These are phyloP conservation scores for Trigoniulus corallinus DNA, from an alignment of 1,140 invertebrate genomes.

Conservation along the genomic window DNA sequence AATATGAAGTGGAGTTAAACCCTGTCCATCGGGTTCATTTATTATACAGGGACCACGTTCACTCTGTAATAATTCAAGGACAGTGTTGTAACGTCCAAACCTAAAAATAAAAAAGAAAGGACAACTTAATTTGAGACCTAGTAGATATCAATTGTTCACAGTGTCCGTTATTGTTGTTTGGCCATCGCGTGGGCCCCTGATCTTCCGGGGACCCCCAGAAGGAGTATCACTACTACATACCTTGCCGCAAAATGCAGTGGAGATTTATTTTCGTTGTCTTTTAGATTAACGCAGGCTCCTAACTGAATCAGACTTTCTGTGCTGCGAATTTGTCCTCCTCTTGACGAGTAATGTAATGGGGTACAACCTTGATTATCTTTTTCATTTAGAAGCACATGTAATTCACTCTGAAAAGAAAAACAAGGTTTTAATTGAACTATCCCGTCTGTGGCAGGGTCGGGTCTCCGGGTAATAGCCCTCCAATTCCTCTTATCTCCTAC, in stretches of 20 bases:
- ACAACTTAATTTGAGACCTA: background rate
- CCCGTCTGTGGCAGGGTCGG: too few relatives aligned
- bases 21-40: conserved; percentile 64
- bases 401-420: conserved; percentile 5
- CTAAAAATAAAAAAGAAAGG: conserved; percentile 29
- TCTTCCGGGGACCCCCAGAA: too few relatives aligned
- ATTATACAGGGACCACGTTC: conserved; percentile 66
- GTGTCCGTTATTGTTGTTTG: too few relatives aligned
- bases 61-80: conserved; percentile 55
- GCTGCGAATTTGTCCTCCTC: conserved; percentile 60
- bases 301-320: conserved; percentile 58
- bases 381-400: conserved; percentile 48
- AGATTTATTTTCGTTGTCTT: conserved; percentile 76
- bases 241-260: conserved; percentile 76
- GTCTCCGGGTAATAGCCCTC: too few relatives aligned
- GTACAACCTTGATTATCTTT: conserved; percentile 69
- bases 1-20: conserved; percentile 57
- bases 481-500: too few relatives aligned
- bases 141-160: too few relatives aligned
- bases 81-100: conserved; percentile 68
- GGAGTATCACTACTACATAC: too few relatives aligned
- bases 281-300: conserved; percentile 64
- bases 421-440: background rate
- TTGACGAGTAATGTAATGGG: conserved; percentile 68
- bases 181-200: too few relatives aligned